phyloP scores from a whole-genome alignment of 2,888 invertebrate genomes.

The Rhopalosiphum nymphaeae region DNA sequence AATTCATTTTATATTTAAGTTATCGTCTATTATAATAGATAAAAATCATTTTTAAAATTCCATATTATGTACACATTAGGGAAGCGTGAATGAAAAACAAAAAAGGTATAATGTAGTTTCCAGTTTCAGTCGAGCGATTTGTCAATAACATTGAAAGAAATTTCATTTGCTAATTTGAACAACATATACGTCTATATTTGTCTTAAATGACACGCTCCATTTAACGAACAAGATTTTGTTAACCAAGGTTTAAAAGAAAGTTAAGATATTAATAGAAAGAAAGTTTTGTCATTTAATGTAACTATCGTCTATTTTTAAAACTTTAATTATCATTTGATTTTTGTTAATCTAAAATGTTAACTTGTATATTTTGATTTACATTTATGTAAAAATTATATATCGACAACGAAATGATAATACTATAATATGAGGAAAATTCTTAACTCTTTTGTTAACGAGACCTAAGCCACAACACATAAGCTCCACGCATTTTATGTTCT shows the following conservation, averaged over 20 bases:
- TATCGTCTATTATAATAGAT: background rate
- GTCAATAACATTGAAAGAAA: background rate
- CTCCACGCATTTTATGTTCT: background rate
- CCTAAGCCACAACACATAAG: background rate
- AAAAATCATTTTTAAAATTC: background rate
- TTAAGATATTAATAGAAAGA: conserved; percentile 4
- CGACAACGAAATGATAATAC: background rate
- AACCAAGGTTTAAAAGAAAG: conserved; percentile 19
- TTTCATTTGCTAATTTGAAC: background rate
- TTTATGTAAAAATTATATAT: background rate
- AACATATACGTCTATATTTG: background rate
- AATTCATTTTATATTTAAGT: background rate
- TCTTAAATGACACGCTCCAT: conserved; percentile 39
- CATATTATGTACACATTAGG: background rate
- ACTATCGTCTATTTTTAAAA: background rate
- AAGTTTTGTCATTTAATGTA: background rate
- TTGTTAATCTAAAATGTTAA: background rate
- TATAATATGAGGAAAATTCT: background rate
- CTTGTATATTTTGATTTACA: background rate
- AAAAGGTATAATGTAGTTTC: background rate
- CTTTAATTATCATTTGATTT: background rate
- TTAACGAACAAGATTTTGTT: background rate
- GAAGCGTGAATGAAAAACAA: background rate
- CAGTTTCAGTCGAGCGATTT: background rate
- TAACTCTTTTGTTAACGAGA: background rate